phyloP scores from a whole-genome alignment of 2,888 invertebrate genomes.

The Toxonevra muliebris region DNA sequence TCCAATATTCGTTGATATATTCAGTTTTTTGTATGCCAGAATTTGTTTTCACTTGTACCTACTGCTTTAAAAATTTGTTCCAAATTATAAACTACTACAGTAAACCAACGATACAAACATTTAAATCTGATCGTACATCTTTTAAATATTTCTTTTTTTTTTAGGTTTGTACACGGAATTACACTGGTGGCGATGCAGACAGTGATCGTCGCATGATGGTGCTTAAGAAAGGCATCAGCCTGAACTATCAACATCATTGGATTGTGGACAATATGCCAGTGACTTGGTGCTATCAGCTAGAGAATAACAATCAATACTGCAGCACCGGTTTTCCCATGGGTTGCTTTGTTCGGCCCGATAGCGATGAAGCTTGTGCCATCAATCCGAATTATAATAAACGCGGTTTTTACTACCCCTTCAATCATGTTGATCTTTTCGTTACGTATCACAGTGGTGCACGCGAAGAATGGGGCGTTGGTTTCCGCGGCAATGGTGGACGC shows the following conservation, averaged over 20 bases:
- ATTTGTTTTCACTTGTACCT: too few species aligned
- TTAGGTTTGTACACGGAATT: conserved; percentile 73
- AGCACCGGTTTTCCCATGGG: conserved; percentile 98
- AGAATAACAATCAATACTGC: conserved; percentile 83
- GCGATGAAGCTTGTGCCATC: conserved; percentile 69
- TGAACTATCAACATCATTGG: conserved; percentile 99
- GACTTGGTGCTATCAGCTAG: conserved; percentile 90
- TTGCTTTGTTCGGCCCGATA: conserved; percentile 77
- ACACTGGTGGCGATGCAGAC: conserved; percentile 73
- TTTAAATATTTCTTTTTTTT: conserved; percentile 7
- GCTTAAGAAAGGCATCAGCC: conserved; percentile 88
- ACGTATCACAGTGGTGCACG: conserved; percentile 89
- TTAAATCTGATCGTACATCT: background rate
- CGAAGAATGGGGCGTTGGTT: conserved; percentile 87
- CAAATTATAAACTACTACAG: background rate
- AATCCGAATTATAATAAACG: conserved; percentile 70
- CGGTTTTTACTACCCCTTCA: conserved; percentile 91
- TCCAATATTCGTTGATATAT: too few species aligned
- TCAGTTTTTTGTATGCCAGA: too few species aligned
- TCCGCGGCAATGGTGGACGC: conserved; percentile 84
- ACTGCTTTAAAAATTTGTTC: background rate
- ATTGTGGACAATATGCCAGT: conserved; percentile 99
- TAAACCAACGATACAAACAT: background rate
- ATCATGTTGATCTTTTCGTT: conserved; percentile 94
- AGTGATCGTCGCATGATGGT: conserved; percentile 78